Evolutionary conservation across 2,888 invertebrate species (phyloP).

Genomic region (Keiferia lycopersicella): DNA sequence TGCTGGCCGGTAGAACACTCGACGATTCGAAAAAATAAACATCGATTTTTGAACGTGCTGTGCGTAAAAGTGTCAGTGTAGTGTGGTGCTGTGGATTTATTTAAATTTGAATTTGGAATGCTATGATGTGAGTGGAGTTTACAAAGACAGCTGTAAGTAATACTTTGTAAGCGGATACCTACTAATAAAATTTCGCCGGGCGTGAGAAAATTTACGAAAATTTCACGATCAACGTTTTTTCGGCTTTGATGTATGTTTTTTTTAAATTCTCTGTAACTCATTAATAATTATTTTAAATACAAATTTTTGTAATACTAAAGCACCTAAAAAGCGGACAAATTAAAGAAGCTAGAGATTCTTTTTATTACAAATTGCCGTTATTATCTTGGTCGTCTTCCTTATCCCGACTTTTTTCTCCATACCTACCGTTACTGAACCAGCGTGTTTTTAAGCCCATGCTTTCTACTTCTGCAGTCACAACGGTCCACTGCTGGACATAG

Average conservation of each 20-base stretch:
- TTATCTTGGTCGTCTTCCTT: background rate
- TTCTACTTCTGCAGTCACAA: too few relatives aligned
- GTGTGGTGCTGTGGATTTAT: slow-evolving; percentile 28
- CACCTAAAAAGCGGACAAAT: background rate
- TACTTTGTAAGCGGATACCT: background rate
- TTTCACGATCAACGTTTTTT: slow-evolving; percentile 11
- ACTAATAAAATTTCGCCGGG: background rate
- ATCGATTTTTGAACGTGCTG: slow-evolving; percentile 49
- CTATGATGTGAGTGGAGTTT: slow-evolving; percentile 12
- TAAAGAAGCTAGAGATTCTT: background rate
- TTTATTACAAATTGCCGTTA: background rate
- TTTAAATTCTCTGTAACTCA: background rate
- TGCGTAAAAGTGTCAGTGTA: slow-evolving; percentile 45
- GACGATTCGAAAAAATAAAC: slow-evolving; percentile 35
- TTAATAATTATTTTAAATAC: too few relatives aligned
- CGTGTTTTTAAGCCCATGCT: too few relatives aligned
- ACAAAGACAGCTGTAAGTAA: slow-evolving; percentile 6
- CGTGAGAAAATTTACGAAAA: background rate
- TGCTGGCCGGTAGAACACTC: slow-evolving; percentile 36
- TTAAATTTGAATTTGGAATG: slow-evolving; percentile 21
- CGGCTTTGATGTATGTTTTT: background rate
- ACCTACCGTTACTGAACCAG: too few relatives aligned
- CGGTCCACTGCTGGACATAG: too few relatives aligned
- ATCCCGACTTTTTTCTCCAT: background rate
- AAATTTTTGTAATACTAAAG: too few relatives aligned